Conservation (phyloP, 92 coral and sea anemone genomes). For the Blastomussa wellsi region DNA sequence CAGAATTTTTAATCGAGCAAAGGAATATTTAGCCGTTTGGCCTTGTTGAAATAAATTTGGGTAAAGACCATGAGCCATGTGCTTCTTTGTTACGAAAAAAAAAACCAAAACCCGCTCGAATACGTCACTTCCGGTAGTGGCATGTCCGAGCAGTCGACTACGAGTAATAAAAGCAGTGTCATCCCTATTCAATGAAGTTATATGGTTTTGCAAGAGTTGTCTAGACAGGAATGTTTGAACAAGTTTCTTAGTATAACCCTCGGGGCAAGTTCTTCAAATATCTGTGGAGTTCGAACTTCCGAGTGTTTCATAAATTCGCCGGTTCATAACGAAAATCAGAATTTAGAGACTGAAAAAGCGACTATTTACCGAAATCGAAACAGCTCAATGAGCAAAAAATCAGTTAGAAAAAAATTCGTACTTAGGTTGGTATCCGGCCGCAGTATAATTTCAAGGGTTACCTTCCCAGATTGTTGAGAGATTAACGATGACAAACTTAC, state of each 20-base stretch:
- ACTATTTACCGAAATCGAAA: neutral
- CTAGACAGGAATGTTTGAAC: slow-evolving; percentile 21
- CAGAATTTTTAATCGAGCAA: slow-evolving; percentile 11
- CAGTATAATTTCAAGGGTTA: neutral
- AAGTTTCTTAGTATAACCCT: neutral
- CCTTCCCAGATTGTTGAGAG: neutral
- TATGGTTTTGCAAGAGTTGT: neutral
- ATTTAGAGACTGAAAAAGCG: neutral
- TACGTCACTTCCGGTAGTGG: slow-evolving; percentile 41
- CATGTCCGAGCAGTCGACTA: too few species aligned
- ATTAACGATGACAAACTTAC: neutral
- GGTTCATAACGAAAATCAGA: slow-evolving; percentile 10
- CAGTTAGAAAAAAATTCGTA: neutral
- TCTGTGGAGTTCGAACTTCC: slow-evolving; percentile 6
- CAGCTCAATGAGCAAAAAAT: neutral
- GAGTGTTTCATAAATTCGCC: neutral
- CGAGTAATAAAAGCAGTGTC: neutral
- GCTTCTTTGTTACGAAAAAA: slow-evolving; percentile 2
- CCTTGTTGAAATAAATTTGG: neutral
- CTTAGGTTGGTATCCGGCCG: neutral
- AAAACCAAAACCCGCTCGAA: neutral
- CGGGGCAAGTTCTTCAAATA: slow-evolving; percentile 3
- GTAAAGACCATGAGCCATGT: neutral
- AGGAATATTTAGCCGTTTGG: neutral
- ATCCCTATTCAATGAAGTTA: neutral